These are phyloP conservation scores for Herpailurus yagouaroundi DNA, from an alignment of 2,113 vertebrate species.

Conservation along the genomic window DNA sequence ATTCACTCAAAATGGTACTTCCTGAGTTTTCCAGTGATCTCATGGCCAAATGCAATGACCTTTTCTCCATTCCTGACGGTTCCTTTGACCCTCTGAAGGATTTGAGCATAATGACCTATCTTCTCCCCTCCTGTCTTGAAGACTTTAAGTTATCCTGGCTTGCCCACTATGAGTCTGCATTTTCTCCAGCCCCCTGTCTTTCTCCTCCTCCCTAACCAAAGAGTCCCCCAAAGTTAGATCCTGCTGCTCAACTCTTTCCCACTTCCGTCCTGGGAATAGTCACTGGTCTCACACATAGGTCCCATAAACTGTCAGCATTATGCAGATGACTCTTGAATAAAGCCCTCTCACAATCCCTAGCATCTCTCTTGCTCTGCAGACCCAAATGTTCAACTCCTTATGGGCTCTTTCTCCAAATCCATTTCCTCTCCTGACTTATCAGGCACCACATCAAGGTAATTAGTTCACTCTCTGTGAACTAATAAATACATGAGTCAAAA, in stretches of 20 bases:
- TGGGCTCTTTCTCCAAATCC: too few relatives aligned
- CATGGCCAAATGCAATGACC: background rate
- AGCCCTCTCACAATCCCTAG: background rate
- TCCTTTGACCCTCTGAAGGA: background rate
- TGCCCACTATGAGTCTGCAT: background rate
- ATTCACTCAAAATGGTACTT: background rate
- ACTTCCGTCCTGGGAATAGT: background rate
- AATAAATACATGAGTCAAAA: slow-evolving; percentile 1
- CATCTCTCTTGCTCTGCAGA: background rate
- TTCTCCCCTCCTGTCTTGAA: background rate
- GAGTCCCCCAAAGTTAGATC: background rate
- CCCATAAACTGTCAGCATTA: background rate
- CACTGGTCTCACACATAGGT: background rate
- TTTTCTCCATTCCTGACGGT: background rate
- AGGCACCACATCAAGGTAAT: background rate
- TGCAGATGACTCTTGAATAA: background rate
- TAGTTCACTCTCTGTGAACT: background rate
- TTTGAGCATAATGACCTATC: background rate
- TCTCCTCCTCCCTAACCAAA: background rate
- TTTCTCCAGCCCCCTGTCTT: background rate
- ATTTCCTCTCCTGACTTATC: background rate
- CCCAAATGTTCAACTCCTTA: background rate
- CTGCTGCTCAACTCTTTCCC: background rate
- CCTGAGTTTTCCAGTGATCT: background rate
- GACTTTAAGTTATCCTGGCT: background rate